Conservation (phyloP, 2,113 vertebrate genomes). For the Hippopotamus amphibius region DNA sequence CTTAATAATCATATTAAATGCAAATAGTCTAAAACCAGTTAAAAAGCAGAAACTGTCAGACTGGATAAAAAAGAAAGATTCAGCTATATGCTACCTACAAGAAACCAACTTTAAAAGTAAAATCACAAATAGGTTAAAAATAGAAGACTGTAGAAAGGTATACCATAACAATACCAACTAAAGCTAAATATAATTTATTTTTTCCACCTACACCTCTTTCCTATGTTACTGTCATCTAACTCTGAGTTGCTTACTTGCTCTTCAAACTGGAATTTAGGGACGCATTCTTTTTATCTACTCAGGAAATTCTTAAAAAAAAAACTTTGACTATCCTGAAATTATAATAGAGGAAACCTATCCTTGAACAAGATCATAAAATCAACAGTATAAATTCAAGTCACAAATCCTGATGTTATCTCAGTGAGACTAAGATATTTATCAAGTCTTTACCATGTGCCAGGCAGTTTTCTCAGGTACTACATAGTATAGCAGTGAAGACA, state of each 20-base stretch:
- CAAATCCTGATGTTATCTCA: neutral
- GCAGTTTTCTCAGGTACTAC: neutral
- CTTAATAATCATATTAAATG: neutral
- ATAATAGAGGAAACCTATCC: neutral
- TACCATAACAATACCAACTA: neutral
- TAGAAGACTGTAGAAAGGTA: neutral
- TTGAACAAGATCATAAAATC: neutral
- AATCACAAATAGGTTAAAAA: neutral
- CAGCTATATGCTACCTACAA: neutral
- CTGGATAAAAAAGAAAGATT: neutral
- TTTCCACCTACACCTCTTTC: neutral
- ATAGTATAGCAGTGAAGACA: neutral
- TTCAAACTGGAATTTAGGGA: neutral
- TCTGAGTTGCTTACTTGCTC: neutral
- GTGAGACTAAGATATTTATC: neutral
- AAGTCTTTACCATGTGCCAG: neutral
- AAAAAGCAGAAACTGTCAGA: neutral
- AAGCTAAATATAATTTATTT: neutral
- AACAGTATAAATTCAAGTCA: conserved; percentile 26
- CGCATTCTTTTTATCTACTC: neutral
- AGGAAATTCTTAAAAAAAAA: neutral
- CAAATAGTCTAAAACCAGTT: neutral
- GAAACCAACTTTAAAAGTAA: neutral
- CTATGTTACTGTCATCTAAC: neutral
- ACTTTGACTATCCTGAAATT: neutral